Evolutionary conservation across 2,888 invertebrate genomes (phyloP), one percentile per base, ranked within the genome.

Genomic region (Ophonus ardosiacus): DNA sequence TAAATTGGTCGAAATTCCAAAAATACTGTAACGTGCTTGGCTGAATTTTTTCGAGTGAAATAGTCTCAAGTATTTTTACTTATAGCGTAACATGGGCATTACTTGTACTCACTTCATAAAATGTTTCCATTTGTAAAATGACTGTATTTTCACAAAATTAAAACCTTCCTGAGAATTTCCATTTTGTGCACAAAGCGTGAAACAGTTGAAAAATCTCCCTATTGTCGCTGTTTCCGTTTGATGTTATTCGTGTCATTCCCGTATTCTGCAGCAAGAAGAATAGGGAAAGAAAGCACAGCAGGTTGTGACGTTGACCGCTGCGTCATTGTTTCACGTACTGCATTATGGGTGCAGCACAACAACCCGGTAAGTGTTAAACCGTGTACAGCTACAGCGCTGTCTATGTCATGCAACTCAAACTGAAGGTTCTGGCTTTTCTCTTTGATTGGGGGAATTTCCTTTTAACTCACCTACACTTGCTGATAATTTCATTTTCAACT

Each of bases 241-340:
- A 17, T 59, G 17, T 0, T 15, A 59, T 51, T 51, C 43, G 43
- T 51, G 43, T 51, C 13, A 51, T 51, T 51, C 43, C 15, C 38
- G n/a, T n/a, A 40, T 31, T 15, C 68, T 21, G 24, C 68, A 68
- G 38, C 68, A 68, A 17, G 68, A 24, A 15, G 15, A 38, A 38
- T 31, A 38, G 6, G 31, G 68, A 68, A 68, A 38, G 40, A 38
- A 68, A 31, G n/a, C 13, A 65, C 21, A 65, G 65, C 13, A 3
- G 65, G 40, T 17, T 15, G n/a, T 74, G 71, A 43, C 71, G 71
- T 43, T 74, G 71, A 74, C 71, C 71, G 71, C 24, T 74, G 43
- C 71, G 71, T 40, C 43, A 74, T 74, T 74, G 71, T 74, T 74
- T 74, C 71, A 74, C 71, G 71, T 51, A 74, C 15, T 74, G 71